Base-by-base conservation (phyloP, 2,797 vertebrate genomes). In the Clarias laeviceps region DNA sequence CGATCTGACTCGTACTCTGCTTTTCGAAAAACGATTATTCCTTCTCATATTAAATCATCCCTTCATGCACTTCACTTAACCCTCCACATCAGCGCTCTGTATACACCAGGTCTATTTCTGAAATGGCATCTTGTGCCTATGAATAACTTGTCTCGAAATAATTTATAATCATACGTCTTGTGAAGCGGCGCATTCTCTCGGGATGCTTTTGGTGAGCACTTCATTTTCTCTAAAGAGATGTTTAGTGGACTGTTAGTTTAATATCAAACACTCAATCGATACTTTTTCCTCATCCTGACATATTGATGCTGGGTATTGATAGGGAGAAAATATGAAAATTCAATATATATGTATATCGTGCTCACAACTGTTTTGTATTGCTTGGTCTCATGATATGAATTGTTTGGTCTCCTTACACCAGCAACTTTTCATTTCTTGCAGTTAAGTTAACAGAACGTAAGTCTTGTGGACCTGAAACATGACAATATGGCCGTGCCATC, bases 141-240 rank as follows among this genome's bases (percentile, higher is more conserved):
- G 80, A 87, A 85, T 82, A 82, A 82, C 81, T 79, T 56, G 37
- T 77, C 76, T 80, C 62, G 85, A 56, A 88, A 85, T 83, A 79
- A 88, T 85, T 85, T 27, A 88, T 62, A 66, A 61, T 78, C 27
- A 84, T 74, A 77, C 65, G 61, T 32, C 83, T 85, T 80, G 65
- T 73, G 57, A 73, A 27, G 20, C 69, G 37, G 24, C 50, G 61
- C 61, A 45, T 61, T 82, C 80, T 86, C 79, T 27, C 14, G 62
- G 69, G 70, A 82, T 56, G 57, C 29, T 85, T 59, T 74, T 6
- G 34, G 62, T 18, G 72, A 77, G 62, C 32, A 18, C 72, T 85
- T 82, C 5, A 12, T 37, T 78, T 61, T 37, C 29, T 78, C 20
- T 37, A n/a, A 78, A 78, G 56, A 61, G 20, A 24, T 59, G 74